These are phyloP conservation scores for Urocolius indicus DNA, from an alignment of 2,113 vertebrate species.

Conservation along the genomic window DNA sequence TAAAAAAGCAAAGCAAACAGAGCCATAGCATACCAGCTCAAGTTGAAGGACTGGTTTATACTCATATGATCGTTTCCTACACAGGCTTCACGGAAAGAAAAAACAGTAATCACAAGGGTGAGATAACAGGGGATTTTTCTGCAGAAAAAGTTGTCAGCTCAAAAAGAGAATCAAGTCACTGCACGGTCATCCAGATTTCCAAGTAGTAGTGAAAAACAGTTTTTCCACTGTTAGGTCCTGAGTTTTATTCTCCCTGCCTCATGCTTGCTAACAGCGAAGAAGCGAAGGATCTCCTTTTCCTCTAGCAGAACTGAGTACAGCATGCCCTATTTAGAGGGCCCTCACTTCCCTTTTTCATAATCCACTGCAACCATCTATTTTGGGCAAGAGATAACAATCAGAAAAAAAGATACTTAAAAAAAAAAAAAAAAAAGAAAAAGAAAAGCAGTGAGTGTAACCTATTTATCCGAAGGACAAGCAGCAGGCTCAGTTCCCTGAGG, in stretches of 20 bases:
- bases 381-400: neutral
- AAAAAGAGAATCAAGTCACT: neutral
- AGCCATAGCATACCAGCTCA: slow-evolving; percentile 13
- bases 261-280: neutral
- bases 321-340: neutral
- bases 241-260: neutral
- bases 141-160: slow-evolving; percentile 35
- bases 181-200: slow-evolving; percentile 18
- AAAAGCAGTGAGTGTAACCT: neutral
- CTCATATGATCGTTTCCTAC: slow-evolving; percentile 25
- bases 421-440: neutral
- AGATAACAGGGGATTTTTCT: slow-evolving; percentile 48
- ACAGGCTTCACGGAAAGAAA: slow-evolving; percentile 18
- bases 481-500: neutral
- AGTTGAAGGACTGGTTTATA: slow-evolving; percentile 45
- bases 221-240: neutral
- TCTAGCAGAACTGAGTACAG: neutral
- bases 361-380: neutral
- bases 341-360: slow-evolving; percentile 32
- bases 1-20: slow-evolving; percentile 63
- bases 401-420: neutral
- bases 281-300: neutral
- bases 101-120: slow-evolving; percentile 46
- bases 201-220: neutral
- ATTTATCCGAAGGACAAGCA: slow-evolving; percentile 14